A percentile compares a stretch with the other conserved stretches of the same genome.
These are phyloP conservation scores for Andrena minutula DNA, from an alignment of 2,888 invertebrate genomes.

Conservation along the genomic window DNA sequence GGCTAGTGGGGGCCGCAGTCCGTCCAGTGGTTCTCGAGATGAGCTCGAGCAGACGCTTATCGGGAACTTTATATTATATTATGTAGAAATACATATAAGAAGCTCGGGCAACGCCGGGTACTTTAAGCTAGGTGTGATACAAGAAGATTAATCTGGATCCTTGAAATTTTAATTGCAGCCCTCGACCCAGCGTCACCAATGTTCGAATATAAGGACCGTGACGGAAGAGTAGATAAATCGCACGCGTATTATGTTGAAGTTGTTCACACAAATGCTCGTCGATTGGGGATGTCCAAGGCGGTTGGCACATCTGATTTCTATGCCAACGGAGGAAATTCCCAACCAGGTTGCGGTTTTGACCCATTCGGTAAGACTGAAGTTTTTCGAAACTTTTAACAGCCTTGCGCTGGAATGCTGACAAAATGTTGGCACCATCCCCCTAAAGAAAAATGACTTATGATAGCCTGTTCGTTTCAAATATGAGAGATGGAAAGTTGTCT, in stretches of 20 bases:
- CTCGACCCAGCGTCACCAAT: constrained; percentile 83
- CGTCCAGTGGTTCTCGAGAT: too few relatives aligned
- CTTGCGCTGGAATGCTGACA: too few relatives aligned
- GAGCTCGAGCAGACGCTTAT: too few relatives aligned
- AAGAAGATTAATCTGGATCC: background rate
- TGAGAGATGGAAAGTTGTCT: too few relatives aligned
- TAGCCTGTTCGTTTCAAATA: too few relatives aligned
- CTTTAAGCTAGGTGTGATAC: background rate
- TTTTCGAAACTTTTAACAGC: background rate
- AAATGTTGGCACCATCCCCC: too few relatives aligned
- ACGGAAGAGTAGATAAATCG: constrained; percentile 79
- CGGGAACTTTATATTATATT: too few relatives aligned
- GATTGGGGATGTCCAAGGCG: constrained; percentile 78
- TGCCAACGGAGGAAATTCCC: constrained; percentile 82
- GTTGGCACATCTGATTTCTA: constrained; percentile 84
- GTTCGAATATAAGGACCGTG: constrained; percentile 37
- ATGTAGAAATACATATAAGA: too few relatives aligned
- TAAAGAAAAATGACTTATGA: too few relatives aligned
- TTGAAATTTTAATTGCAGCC: constrained; percentile 59
- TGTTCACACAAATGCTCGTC: constrained; percentile 82
- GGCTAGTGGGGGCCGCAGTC: too few relatives aligned
- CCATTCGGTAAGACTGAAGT: constrained; percentile 35
- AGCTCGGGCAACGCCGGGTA: too few relatives aligned
- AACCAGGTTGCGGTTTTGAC: constrained; percentile 81
- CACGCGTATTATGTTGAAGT: constrained; percentile 83